A percentile compares a stretch with the other conserved stretches of the same genome.
phyloP scores from a whole-genome alignment of 2,113 vertebrate species.

The Lagenorhynchus albirostris region DNA sequence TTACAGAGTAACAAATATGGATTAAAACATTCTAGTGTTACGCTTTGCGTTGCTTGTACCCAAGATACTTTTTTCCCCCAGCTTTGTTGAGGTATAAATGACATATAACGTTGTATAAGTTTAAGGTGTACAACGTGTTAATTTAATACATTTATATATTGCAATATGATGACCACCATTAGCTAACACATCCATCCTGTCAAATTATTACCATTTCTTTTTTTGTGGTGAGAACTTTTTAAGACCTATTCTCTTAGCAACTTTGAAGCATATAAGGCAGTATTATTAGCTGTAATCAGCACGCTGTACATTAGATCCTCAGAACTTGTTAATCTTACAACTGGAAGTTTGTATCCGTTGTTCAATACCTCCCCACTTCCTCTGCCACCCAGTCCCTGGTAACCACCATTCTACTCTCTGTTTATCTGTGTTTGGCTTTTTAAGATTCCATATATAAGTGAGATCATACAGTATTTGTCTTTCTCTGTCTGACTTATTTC shows the following conservation, averaged over 20 bases:
- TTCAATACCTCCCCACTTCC: neutral
- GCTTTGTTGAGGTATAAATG: neutral
- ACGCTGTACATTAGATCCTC: neutral
- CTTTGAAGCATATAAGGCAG: neutral
- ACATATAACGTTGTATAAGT: neutral
- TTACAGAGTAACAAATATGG: neutral
- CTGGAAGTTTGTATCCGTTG: neutral
- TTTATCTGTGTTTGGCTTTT: neutral
- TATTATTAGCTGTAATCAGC: neutral
- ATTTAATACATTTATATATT: neutral
- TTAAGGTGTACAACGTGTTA: neutral
- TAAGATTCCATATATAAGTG: neutral
- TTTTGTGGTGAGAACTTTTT: neutral
- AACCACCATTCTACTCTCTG: neutral
- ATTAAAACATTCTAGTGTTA: neutral
- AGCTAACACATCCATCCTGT: neutral
- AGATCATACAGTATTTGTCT: neutral
- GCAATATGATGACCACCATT: neutral
- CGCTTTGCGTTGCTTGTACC: neutral
- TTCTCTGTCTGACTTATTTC: neutral
- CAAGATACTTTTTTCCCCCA: rapidly evolving
- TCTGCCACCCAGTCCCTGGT: neutral
- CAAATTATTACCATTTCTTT: neutral
- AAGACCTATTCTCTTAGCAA: neutral
- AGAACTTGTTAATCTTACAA: neutral